These are phyloP conservation scores for Ctenicera cuprea DNA, from an alignment of 2,888 invertebrate species.

Conservation along the genomic window DNA sequence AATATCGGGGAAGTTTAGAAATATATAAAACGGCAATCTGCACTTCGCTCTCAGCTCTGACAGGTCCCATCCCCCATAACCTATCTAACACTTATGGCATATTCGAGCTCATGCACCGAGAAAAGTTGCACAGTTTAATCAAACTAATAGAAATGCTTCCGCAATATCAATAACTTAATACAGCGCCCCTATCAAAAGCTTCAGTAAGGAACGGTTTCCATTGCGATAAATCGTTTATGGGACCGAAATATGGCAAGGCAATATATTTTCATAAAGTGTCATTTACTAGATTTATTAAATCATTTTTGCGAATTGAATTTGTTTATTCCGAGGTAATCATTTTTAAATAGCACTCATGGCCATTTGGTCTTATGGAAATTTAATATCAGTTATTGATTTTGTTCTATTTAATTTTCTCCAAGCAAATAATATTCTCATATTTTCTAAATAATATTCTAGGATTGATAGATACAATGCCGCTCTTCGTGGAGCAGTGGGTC, in stretches of 20 bases:
- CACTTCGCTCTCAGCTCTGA: slow-evolving; percentile 26
- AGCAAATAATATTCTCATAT: too few species aligned
- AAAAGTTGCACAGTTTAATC: slow-evolving; percentile 67
- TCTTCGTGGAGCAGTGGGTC: too few species aligned
- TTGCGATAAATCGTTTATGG: slow-evolving; percentile 61
- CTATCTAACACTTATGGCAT: slow-evolving; percentile 63
- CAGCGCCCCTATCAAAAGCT: slow-evolving; percentile 60
- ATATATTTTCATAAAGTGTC: slow-evolving; percentile 73
- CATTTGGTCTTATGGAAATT: slow-evolving; percentile 27
- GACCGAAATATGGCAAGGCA: slow-evolving; percentile 67
- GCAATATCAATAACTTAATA: slow-evolving; percentile 69
- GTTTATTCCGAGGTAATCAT: slow-evolving; percentile 70
- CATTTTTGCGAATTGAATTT: slow-evolving; percentile 69
- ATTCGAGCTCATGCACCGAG: slow-evolving; percentile 64
- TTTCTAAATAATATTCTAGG: too few species aligned
- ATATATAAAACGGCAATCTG: slow-evolving; percentile 58
- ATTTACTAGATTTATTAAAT: slow-evolving; percentile 72
- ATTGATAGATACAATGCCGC: too few species aligned
- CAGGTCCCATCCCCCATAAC: slow-evolving; percentile 18
- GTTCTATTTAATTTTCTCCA: not conserved
- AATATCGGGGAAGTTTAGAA: slow-evolving; percentile 62
- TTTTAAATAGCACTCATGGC: slow-evolving; percentile 63
- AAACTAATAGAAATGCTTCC: slow-evolving; percentile 69
- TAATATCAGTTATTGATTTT: slow-evolving; percentile 1
- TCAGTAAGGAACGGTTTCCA: slow-evolving; percentile 60